A percentile compares a stretch with the other conserved stretches of the same genome.
Conservation (phyloP, 2,797 vertebrate genomes). For the Taeniopygia guttata region DNA sequence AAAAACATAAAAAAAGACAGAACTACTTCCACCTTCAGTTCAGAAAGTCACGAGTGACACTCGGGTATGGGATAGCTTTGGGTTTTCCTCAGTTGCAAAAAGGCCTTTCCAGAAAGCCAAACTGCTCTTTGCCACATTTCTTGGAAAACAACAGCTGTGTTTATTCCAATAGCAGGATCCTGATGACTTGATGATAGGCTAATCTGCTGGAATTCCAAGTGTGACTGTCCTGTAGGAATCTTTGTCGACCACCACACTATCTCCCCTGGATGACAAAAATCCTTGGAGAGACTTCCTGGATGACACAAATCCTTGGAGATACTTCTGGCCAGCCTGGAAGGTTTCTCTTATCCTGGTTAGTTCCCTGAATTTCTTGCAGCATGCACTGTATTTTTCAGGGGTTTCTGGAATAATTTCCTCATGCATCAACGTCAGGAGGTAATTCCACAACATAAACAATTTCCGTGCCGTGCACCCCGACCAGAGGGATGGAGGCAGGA, state of each 20-base stretch:
- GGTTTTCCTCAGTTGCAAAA: slow-evolving; percentile 34
- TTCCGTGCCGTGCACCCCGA: slow-evolving; percentile 24
- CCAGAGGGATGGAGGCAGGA: slow-evolving; percentile 42
- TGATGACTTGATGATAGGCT: slow-evolving; percentile 78
- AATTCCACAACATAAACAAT: slow-evolving; percentile 61
- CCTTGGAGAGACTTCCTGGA: slow-evolving; percentile 52
- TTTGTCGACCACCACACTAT: slow-evolving; percentile 44
- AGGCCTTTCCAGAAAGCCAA: slow-evolving; percentile 52
- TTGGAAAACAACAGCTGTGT: slow-evolving; percentile 83
- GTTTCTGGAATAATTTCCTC: slow-evolving; percentile 59
- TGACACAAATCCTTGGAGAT: slow-evolving; percentile 58
- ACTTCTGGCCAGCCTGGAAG: not conserved
- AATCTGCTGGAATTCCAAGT: slow-evolving; percentile 76
- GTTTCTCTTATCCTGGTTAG: slow-evolving; percentile 11
- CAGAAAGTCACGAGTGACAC: not conserved
- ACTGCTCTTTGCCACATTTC: slow-evolving; percentile 76
- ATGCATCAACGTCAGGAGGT: slow-evolving; percentile 73
- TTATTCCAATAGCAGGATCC: slow-evolving; percentile 74
- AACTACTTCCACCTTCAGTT: not conserved
- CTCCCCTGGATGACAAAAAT: slow-evolving; percentile 53
- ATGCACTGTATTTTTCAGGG: slow-evolving; percentile 15
- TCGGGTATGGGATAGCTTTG: not conserved
- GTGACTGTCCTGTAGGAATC: slow-evolving; percentile 69
- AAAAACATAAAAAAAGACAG: not conserved
- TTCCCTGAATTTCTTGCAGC: slow-evolving; percentile 32